Base-by-base conservation (phyloP, 2,113 vertebrate species). In the Eleginops maclovinus region DNA sequence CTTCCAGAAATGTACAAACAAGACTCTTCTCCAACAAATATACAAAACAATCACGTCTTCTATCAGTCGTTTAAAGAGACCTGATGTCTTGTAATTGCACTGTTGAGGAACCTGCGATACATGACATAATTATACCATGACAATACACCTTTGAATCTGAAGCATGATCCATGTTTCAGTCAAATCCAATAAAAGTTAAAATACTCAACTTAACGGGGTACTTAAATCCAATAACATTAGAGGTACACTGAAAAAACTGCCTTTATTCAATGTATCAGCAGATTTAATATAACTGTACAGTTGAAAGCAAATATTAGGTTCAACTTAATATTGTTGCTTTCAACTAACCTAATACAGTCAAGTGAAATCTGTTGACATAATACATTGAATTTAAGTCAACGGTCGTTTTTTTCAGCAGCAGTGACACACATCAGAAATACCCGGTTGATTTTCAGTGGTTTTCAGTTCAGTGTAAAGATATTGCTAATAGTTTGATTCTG, bases 401-500 rank as follows among this genome's bases (percentile, higher is more conserved):
- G n/a, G n/a, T n/a, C 28, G 1, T 3, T 31, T 31, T 31, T 16
- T 50, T 51, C 28, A 62, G 44, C 49, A 58, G 64, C 60, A 41
- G 24, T 24, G 13, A 8, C 40, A 7, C 7, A 16, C 24, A 81
- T 46, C 3, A 3, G 21, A 58, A 64, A 74, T 4, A 8, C 0
- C 13, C 9, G 1, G 40, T 9, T 40, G 47, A 40, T 3, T 66
- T 40, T 59, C 17, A n/a, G 15, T 4, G 19, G 15, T 7, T 65
- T 72, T 31, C 51, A 49, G 26, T 63, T 71, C 67, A 76, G 77
- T 58, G 56, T 24, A 11, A 40, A 65, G 12, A n/a, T 58, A 59
- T 72, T 80, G 59, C 67, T 31, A 1, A 46, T 53, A 64, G 40
- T 15, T 46, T 61, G 41, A 44, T 73, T 74, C 15, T 11, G 55